These are phyloP conservation scores for Myrmecobius fasciatus DNA, from an alignment of 2,113 vertebrate genomes.

Conservation along the genomic window DNA sequence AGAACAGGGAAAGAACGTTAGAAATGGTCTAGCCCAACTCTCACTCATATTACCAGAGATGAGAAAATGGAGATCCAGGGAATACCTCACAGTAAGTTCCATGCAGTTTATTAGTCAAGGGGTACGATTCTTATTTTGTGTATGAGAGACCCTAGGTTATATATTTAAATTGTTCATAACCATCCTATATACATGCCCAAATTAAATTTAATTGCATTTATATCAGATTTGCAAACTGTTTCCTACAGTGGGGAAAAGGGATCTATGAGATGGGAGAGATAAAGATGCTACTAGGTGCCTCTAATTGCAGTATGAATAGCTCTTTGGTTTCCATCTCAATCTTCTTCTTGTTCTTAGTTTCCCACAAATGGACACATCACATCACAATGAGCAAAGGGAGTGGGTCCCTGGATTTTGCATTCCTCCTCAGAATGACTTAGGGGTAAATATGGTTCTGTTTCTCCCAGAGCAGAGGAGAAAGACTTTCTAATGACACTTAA, in stretches of 20 bases:
- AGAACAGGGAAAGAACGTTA: background rate
- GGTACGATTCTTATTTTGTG: background rate
- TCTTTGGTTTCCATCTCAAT: background rate
- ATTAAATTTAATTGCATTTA: conserved; percentile 21
- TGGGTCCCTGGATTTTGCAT: background rate
- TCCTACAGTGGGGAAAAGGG: background rate
- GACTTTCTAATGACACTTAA: conserved; percentile 63
- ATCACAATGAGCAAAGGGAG: background rate
- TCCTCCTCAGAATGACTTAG: background rate
- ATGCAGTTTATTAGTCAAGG: background rate
- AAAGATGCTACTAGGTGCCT: rapidly evolving
- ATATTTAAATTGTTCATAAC: background rate
- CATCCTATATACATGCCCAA: background rate
- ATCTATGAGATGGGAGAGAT: background rate
- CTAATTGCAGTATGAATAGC: background rate
- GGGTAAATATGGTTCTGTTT: conserved; percentile 36
- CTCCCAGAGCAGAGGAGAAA: background rate
- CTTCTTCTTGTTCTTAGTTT: background rate
- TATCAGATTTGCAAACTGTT: background rate
- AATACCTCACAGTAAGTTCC: background rate
- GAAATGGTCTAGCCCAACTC: background rate
- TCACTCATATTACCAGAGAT: background rate
- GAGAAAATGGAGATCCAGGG: background rate
- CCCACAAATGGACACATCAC: background rate
- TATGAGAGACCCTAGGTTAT: background rate